Base-by-base conservation (phyloP, 2,797 vertebrate genomes). In the Crocodylus rhombifer region DNA sequence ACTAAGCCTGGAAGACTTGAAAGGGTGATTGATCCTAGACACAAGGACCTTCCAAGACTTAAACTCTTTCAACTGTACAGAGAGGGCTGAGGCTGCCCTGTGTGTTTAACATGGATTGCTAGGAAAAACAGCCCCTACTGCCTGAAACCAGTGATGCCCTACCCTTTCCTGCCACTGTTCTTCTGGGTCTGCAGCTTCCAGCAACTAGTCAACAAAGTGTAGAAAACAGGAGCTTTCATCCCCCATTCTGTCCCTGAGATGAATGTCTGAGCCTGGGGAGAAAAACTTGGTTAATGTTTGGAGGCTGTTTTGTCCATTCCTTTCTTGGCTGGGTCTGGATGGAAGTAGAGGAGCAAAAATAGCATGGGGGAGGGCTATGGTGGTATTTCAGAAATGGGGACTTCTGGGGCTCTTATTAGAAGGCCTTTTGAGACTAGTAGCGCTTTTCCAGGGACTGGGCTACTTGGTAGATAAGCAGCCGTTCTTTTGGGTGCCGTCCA, bases 151-250 rank as follows among this genome's bases (percentile, higher is more conserved):
- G 91, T 60, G 0, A 5, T 18, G 16, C 64, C 30, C 28, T 17
- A 28, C n/a, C 30, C 65, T 30, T 33, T 67, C 30, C n/a, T 11
- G 9, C 33, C 30, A 67, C 30, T 67, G 9, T 67, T 62, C 86
- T 56, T 81, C 67, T 42, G 73, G 33, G 0, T 18, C 57, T 82
- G 76, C 65, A 89, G 42, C 42, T 42, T 42, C 42, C 42, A 42
- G 42, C 42, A 51, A 51, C 12, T 8, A 57, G 90, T 86, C 85
- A n/a, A 61, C 78, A 95, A 95, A 86, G 79, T 60, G 78, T 87
- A 90, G 85, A 88, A 82, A 97, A 69, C 88, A 11, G 55, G 89
- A 86, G 79, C 51, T 82, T 89, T 90, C 95, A 95, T 91, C 93
- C 83, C 81, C 56, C 80, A 94, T 73, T 91, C 89, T 91, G 94